phyloP scores from a whole-genome alignment of 2,113 vertebrate species.

The Calypte anna region DNA sequence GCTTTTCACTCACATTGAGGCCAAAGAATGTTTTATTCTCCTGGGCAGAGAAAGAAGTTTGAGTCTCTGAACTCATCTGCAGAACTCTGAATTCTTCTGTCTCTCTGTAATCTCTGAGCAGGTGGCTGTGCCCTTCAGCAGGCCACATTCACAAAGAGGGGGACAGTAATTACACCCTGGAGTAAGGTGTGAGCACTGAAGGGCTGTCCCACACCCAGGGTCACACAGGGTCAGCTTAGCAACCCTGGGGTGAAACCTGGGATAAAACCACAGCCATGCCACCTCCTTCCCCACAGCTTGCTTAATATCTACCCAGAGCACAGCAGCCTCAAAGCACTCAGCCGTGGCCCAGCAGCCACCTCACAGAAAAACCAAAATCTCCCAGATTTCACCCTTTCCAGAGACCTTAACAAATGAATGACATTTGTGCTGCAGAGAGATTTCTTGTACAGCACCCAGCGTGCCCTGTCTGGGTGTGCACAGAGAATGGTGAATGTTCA shows the following conservation, averaged over 20 bases:
- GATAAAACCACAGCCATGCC: background rate
- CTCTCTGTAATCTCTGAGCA: background rate
- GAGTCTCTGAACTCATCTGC: background rate
- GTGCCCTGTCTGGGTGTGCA: rapidly evolving
- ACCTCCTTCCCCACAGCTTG: rapidly evolving
- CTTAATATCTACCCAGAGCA: background rate
- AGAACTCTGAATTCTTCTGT: background rate
- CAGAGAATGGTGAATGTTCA: background rate
- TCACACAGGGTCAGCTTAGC: background rate
- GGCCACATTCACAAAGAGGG: background rate
- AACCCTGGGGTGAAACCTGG: background rate
- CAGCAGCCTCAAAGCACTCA: rapidly evolving
- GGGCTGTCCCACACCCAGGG: background rate
- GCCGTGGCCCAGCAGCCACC: background rate
- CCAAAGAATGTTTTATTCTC: background rate
- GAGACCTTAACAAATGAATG: background rate
- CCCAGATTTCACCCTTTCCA: background rate
- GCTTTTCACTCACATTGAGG: background rate
- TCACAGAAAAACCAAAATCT: rapidly evolving
- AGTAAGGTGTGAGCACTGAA: background rate
- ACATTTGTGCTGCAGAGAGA: background rate
- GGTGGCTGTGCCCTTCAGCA: background rate
- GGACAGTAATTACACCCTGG: background rate
- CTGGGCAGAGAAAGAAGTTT: background rate
- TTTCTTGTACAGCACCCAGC: rapidly evolving